Base-by-base conservation (phyloP, 2,888 invertebrate genomes). In the Gymnocheta viridis region DNA sequence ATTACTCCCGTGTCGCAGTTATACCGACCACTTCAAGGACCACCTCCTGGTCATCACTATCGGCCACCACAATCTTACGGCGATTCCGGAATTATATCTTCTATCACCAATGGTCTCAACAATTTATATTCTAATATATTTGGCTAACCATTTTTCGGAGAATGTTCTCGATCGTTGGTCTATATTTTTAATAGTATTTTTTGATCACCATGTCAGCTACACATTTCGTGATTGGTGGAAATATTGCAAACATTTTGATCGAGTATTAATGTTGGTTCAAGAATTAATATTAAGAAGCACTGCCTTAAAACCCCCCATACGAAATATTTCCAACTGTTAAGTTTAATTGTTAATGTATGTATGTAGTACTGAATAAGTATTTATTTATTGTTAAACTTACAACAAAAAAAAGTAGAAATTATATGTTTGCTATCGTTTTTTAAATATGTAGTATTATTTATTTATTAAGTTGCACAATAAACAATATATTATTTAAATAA, bases 91-190 rank as follows among this genome's bases (percentile, higher is more conserved):
- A 94, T 96, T 87, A 94, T 97, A 89, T 94, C 96, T 22, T 95
- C 96, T 49, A 94, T 97, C 87, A 95, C 95, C 88, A 96, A 93
- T 89, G 95, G 96, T 19, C 94, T 97, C 88, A 96, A 95, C 89
- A 96, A 94, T 89, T 93, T 97, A 87, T 95, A 96, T 86, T 95
- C 94, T 84, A 96, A 95, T 89, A 94, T 96, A 89, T 96, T 96
- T 88, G 96, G 96, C 89, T 96, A 93, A 92, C 85, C 86, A 51
- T 84, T 86, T 78, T 14, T 27, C 9, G 84, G 56, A 86, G 84
- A 82, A 60, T 14, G 9, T 41, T 62, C 10, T 7, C 27, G 14
- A 4, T 38, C 38, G 24, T 14, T 12, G n/a, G 12, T 9, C n/a
- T 54, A 29, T n/a, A 19, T 54, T 9, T 54, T n/a, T 54, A 27